Conservation (phyloP, 1,140 invertebrate species). For the Lordiphosa clarofinis region DNA sequence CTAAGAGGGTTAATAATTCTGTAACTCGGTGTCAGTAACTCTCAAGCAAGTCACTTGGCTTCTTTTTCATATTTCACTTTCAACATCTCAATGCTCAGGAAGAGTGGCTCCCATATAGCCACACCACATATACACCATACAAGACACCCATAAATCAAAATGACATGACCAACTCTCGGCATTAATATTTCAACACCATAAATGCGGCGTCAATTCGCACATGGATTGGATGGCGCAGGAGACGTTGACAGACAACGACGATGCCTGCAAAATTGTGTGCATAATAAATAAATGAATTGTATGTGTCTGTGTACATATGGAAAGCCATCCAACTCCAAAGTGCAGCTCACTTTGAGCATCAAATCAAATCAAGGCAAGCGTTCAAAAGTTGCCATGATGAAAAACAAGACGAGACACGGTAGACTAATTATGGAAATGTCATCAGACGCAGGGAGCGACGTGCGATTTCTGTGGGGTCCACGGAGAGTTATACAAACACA, state of each 20-base stretch:
- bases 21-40: too few relatives aligned
- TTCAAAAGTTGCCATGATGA: conserved; percentile 48
- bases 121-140: conserved; percentile 19
- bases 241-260: conserved; percentile 57
- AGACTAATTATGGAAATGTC: conserved; percentile 77
- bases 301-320: conserved; percentile 30
- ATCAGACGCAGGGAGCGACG: conserved; percentile 39
- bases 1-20: too few relatives aligned
- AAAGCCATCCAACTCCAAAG: conserved; percentile 28
- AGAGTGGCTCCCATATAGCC: conserved; percentile 4
- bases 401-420: conserved; percentile 51
- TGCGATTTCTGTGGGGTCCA: conserved; percentile 49
- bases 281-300: conserved; percentile 57
- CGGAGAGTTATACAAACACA: conserved; percentile 28
- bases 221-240: conserved; percentile 40
- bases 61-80: conserved; percentile 8
- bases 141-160: conserved; percentile 66
- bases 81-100: conserved; percentile 55
- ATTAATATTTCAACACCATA: conserved; percentile 77
- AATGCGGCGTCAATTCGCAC: conserved; percentile 74
- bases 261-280: conserved; percentile 66
- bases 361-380: conserved; percentile 70
- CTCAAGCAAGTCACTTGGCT: too few relatives aligned
- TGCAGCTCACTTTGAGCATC: conserved; percentile 54
- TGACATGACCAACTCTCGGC: conserved; percentile 72